Base-by-base conservation (phyloP, 2,888 invertebrate species). In the Ramazzottius varieornatus region DNA sequence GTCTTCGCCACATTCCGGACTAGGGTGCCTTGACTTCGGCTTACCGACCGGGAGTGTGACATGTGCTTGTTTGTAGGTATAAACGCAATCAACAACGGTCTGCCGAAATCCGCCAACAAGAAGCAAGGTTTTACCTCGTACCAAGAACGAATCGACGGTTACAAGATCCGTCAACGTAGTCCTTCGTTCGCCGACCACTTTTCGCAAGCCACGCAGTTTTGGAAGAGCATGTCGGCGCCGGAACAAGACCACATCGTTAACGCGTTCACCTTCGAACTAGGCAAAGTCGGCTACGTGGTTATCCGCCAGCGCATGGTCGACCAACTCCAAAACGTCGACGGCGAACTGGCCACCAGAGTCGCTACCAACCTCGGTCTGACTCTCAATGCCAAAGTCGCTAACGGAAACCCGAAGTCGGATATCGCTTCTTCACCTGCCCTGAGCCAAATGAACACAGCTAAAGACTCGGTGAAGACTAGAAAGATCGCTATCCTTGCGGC, bases 1-100 rank as follows among this genome's bases (percentile, higher is more conserved):
- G n/a, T n/a, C n/a, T n/a, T n/a, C n/a, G n/a, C n/a, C n/a, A n/a
- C n/a, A n/a, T n/a, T n/a, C n/a, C n/a, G n/a, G n/a, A n/a, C 96
- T 76, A 83, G 83, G 0, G 94, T 96, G 77, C 90, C 96, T 0
- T 94, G 94, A 72, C 82, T 86, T 68, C 84, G 91, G 76, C 83
- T 90, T 29, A 32, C 33, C n/a, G 1, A 29, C 13, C 1, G 32
- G 1, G 1, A 32, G 32, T 32, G n/a, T n/a, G n/a, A n/a, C n/a
- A n/a, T n/a, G n/a, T n/a, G n/a, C n/a, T n/a, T n/a, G n/a, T n/a
- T n/a, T n/a, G n/a, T n/a, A n/a, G n/a, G n/a, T 24, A 54, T 54
- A 8, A 54, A 54, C 54, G 24, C 54, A 8, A 16, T 16, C 54
- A 54, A 54, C 54, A 54, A 54, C 4, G 54, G 54, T 24, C 54